Conservation (phyloP, 2,888 invertebrate genomes). For the Tribolium freemani region DNA sequence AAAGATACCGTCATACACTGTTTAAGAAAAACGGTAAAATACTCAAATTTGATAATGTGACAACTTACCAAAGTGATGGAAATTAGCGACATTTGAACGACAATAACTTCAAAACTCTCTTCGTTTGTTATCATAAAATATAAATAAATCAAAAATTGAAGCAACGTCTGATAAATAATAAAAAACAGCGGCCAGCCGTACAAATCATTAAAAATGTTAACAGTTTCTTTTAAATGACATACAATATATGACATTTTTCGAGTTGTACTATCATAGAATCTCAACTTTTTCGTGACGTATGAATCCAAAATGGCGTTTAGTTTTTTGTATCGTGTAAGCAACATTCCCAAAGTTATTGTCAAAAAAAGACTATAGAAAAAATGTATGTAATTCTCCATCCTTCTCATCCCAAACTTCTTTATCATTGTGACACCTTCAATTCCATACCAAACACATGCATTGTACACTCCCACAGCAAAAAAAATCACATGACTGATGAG, state of each 20-base stretch:
- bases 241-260: background rate
- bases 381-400: background rate
- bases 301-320: background rate
- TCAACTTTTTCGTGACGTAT: background rate
- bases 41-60: too few relatives aligned
- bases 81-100: background rate
- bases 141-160: background rate
- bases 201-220: background rate
- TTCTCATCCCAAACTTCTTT: background rate
- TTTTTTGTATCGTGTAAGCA: background rate
- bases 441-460: background rate
- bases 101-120: background rate
- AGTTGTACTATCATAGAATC: background rate
- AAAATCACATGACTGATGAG: background rate
- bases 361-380: background rate
- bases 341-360: background rate
- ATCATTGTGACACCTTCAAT: background rate
- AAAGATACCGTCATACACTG: background rate
- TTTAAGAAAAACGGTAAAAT: background rate
- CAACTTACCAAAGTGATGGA: background rate
- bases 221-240: background rate
- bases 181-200: background rate
- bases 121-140: background rate
- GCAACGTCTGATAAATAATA: background rate
- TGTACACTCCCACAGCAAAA: background rate